These are phyloP conservation scores for Geotrypetes seraphini DNA, from an alignment of 2,797 vertebrate genomes.

Conservation along the genomic window DNA sequence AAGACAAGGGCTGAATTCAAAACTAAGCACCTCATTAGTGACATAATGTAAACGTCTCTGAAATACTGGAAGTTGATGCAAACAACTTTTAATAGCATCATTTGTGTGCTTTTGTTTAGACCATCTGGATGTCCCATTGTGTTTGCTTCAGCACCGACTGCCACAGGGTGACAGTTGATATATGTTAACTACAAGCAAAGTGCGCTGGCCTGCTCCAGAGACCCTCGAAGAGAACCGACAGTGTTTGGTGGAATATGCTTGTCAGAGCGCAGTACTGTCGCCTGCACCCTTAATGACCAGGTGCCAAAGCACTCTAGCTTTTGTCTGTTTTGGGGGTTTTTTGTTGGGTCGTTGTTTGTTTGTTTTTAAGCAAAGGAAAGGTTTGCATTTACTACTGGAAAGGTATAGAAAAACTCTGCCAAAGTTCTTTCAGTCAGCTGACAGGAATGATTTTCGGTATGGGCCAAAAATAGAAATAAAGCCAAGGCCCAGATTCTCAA, in stretches of 20 bases:
- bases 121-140: constrained; percentile 83
- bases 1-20: constrained; percentile 7
- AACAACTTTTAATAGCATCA: constrained; percentile 81
- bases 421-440: constrained; percentile 45
- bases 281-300: constrained; percentile 57
- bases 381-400: constrained; percentile 48
- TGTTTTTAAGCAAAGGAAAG: constrained; percentile 48
- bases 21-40: constrained; percentile 36
- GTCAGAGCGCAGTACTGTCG: constrained; percentile 24
- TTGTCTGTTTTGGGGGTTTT: no score
- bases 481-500: no score
- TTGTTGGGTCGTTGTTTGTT: no score
- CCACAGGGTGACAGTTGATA: constrained; percentile 67
- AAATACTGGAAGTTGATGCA: constrained; percentile 71
- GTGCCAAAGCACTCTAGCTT: constrained; percentile 42
- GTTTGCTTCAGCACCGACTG: constrained; percentile 49
- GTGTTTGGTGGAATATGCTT: constrained; percentile 40
- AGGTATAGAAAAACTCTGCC: constrained; percentile 52
- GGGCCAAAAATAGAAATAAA: constrained; percentile 26
- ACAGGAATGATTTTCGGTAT: constrained; percentile 33
- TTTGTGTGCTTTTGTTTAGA: constrained; percentile 67
- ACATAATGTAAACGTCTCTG: constrained; percentile 56
- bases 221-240: constrained; percentile 42
- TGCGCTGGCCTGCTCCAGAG: constrained; percentile 46
- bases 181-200: constrained; percentile 63